These are phyloP conservation scores for Polyodon spathula DNA, from an alignment of 2,113 vertebrate genomes.

Conservation along the genomic window DNA sequence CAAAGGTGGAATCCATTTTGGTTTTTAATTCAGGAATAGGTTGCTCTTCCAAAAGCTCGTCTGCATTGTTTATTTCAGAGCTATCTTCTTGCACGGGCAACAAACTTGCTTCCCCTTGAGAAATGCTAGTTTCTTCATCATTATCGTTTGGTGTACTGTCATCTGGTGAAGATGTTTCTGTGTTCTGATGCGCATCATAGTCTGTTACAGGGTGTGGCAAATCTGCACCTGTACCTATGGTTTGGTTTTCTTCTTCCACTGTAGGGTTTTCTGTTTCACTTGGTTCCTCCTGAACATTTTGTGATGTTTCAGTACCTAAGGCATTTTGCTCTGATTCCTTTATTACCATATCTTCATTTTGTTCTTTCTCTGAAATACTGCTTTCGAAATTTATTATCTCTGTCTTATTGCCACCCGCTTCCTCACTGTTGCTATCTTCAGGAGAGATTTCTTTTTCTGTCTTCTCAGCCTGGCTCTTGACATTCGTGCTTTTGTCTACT, in stretches of 20 bases:
- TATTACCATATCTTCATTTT: slow-evolving; percentile 6
- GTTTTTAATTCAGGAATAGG: slow-evolving; percentile 63
- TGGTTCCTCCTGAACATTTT: slow-evolving; percentile 11
- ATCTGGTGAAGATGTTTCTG: slow-evolving; percentile 41
- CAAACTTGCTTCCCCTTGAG: slow-evolving; percentile 37
- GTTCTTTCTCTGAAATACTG: slow-evolving; percentile 21
- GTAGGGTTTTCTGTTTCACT: slow-evolving; percentile 3
- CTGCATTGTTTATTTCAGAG: slow-evolving; percentile 34
- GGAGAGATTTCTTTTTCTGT: slow-evolving; percentile 16
- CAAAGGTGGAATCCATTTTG: slow-evolving; percentile 69
- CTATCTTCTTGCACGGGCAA: slow-evolving; percentile 25
- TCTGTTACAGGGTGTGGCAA: slow-evolving; percentile 15
- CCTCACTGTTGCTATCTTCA: background rate
- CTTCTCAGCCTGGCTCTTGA: slow-evolving; percentile 14
- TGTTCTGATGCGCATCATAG: slow-evolving; percentile 31
- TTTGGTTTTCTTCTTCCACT: slow-evolving; percentile 14
- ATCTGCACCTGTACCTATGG: slow-evolving; percentile 6
- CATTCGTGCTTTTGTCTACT: background rate
- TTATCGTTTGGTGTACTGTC: slow-evolving; percentile 47
- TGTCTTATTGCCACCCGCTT: background rate
- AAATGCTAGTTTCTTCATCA: slow-evolving; percentile 48
- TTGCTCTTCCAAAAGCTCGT: slow-evolving; percentile 49
- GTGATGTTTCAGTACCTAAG: slow-evolving; percentile 18
- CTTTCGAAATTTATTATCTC: slow-evolving; percentile 11
- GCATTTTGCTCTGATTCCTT: slow-evolving; percentile 26